Evolutionary conservation across 2,113 vertebrate species (phyloP).

Genomic region (Dryoscopus gambensis): DNA sequence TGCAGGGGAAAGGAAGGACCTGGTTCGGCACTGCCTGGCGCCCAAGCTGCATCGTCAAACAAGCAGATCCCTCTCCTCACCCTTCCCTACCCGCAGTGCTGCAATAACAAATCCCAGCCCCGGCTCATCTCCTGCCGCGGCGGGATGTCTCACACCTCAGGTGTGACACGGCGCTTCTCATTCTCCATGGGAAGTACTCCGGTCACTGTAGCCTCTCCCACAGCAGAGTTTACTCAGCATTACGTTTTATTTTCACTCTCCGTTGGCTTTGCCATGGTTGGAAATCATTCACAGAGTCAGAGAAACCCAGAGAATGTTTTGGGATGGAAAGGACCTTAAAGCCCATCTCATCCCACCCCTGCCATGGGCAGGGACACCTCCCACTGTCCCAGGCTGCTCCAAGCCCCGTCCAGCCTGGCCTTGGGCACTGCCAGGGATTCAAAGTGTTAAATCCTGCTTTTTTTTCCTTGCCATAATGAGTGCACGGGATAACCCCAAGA

Average conservation of each 20-base stretch:
- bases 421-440: too few species aligned
- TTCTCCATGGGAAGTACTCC: neutral
- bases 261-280: neutral
- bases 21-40: neutral
- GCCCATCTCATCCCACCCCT: neutral
- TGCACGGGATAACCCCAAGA: neutral
- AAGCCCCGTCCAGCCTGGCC: neutral
- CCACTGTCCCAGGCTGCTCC: neutral
- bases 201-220: neutral
- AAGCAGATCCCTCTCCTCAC: neutral
- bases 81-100: neutral
- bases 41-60: accelerated
- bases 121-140: accelerated
- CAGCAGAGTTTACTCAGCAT: neutral
- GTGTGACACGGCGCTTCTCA: neutral
- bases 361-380: neutral
- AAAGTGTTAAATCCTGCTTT: neutral
- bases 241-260: neutral
- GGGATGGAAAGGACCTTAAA: neutral
- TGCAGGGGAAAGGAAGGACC: neutral
- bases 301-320: neutral
- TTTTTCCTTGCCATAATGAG: neutral
- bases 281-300: neutral
- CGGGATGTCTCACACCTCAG: neutral
- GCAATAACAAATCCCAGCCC: neutral